Evolutionary conservation across 1,140 invertebrate genomes (phyloP).

Genomic region (Meteorus sp.): DNA sequence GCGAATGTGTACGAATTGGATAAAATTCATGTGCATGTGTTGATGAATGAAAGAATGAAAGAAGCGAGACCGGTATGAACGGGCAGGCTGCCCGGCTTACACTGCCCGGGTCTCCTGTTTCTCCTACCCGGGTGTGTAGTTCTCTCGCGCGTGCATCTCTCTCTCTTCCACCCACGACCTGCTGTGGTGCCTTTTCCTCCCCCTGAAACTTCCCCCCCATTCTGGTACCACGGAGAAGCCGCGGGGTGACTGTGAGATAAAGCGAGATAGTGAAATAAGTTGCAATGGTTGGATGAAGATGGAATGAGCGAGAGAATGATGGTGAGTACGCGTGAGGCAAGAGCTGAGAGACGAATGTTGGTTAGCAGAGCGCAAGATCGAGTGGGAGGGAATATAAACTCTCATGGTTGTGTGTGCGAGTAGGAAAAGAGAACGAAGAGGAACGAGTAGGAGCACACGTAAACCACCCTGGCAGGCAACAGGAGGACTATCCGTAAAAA

Average conservation of each 20-base stretch:
- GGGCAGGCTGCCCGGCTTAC: constrained; percentile 56
- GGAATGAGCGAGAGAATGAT: no score
- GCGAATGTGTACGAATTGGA: no score
- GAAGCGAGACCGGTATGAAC: constrained; percentile 42
- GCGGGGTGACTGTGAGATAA: no score
- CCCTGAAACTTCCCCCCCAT: constrained; percentile 11
- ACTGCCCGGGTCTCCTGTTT: constrained; percentile 57
- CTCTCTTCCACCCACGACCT: constrained; percentile 4
- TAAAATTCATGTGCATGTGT: neutral
- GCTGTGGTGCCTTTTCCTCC: constrained; percentile 11
- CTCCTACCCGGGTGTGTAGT: constrained; percentile 36
- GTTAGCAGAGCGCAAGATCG: neutral
- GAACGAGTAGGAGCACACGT: no score
- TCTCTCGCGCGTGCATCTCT: constrained; percentile 6
- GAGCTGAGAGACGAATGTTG: neutral
- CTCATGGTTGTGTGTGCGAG: no score
- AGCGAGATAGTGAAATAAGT: no score
- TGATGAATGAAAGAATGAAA: neutral
- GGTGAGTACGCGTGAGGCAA: neutral
- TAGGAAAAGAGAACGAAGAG: no score
- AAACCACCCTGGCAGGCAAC: neutral
- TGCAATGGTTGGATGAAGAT: no score
- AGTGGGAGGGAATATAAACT: no score
- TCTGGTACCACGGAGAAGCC: neutral
- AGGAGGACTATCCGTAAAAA: neutral